These are phyloP conservation scores for Hyaena hyaena DNA, from an alignment of 2,113 vertebrate species.

Conservation along the genomic window DNA sequence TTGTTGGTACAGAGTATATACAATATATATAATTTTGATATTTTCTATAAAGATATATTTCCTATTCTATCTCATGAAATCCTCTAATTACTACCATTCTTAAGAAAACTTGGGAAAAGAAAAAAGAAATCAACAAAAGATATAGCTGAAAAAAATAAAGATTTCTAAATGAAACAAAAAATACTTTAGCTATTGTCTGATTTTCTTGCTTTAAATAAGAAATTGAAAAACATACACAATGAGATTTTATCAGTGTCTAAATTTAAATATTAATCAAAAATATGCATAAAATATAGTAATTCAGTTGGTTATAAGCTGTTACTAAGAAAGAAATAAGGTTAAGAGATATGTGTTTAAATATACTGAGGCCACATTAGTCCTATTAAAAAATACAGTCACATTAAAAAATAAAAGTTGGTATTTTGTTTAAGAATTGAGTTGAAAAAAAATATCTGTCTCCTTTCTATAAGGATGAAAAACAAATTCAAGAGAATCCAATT, in stretches of 20 bases:
- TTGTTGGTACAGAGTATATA: not conserved
- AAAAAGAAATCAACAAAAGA: not conserved
- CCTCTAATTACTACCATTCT: not conserved
- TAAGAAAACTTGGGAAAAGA: not conserved
- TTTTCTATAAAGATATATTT: not conserved
- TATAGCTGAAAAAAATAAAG: not conserved
- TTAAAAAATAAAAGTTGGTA: not conserved
- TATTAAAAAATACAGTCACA: not conserved
- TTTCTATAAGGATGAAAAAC: not conserved
- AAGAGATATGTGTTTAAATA: not conserved
- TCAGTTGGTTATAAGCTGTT: not conserved
- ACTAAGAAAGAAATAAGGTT: not conserved
- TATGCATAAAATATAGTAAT: not conserved
- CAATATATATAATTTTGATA: not conserved
- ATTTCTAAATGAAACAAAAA: not conserved
- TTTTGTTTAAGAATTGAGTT: not conserved
- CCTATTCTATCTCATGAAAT: not conserved
- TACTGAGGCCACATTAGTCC: not conserved
- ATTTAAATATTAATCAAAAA: not conserved
- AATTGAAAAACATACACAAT: not conserved
- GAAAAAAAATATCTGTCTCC: not conserved
- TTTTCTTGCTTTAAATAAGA: not conserved
- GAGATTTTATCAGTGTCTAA: not conserved
- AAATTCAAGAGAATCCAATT: not conserved
- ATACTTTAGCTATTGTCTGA: not conserved